Evolutionary conservation across 2,797 vertebrate genomes (phyloP).

Genomic region (Hyperoplus lanceolatus): DNA sequence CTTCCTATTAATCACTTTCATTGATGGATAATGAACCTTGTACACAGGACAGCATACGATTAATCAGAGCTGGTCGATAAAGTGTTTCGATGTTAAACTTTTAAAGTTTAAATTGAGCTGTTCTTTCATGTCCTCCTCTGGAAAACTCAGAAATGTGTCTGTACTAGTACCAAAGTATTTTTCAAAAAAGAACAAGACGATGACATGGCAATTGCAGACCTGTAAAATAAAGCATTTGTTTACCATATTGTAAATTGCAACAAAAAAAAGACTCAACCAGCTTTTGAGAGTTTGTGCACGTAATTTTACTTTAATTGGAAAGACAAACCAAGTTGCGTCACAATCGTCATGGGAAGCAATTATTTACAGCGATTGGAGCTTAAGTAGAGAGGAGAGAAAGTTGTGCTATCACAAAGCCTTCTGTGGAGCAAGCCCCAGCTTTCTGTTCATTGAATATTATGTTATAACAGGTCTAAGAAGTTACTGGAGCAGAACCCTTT

Average conservation of each 20-base stretch:
- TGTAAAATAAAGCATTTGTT: background rate
- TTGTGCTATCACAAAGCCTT: constrained; percentile 42
- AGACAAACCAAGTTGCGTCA: constrained; percentile 15
- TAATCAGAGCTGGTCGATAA: background rate
- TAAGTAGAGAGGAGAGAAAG: constrained; percentile 55
- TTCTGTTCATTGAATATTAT: constrained; percentile 35
- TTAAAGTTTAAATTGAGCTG: background rate
- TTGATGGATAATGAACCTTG: background rate
- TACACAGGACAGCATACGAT: background rate
- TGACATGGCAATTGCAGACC: background rate
- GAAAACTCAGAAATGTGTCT: background rate
- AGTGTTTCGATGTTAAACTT: background rate
- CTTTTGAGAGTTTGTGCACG: constrained; percentile 23
- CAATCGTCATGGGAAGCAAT: constrained; percentile 53
- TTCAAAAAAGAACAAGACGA: background rate
- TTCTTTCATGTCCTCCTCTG: background rate
- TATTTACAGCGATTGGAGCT: constrained; percentile 49
- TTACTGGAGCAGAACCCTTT: constrained; percentile 43
- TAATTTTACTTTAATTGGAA: constrained; percentile 22
- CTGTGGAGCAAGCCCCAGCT: constrained; percentile 15
- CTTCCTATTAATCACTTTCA: too few species aligned
- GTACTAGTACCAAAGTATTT: background rate
- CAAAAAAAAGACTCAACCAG: background rate
- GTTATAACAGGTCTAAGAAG: constrained; percentile 17
- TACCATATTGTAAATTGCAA: background rate